These are phyloP conservation scores for Agapornis roseicollis DNA, from an alignment of 2,113 vertebrate species.

Conservation along the genomic window DNA sequence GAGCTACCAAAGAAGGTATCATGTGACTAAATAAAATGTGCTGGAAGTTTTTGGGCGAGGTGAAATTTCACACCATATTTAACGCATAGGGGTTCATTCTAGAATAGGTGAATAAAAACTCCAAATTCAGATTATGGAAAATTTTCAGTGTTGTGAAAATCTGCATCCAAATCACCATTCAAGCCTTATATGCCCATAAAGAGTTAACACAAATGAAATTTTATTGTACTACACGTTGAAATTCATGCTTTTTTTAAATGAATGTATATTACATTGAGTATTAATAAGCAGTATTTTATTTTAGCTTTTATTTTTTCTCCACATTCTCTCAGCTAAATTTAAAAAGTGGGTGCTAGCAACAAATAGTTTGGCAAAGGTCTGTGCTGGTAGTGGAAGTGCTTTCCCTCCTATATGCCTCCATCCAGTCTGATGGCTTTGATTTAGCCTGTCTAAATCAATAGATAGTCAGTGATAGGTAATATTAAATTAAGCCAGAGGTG, in stretches of 20 bases:
- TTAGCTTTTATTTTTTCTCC: not conserved
- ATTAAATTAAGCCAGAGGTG: not conserved
- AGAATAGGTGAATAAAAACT: not conserved
- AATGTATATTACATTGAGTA: not conserved
- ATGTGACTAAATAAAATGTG: not conserved
- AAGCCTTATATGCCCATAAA: not conserved
- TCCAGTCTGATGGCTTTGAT: not conserved
- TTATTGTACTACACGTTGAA: not conserved
- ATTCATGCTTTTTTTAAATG: not conserved
- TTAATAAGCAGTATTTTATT: not conserved
- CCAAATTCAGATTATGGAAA: not conserved
- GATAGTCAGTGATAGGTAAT: not conserved
- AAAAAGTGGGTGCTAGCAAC: not conserved
- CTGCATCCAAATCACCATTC: not conserved
- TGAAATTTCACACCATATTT: not conserved
- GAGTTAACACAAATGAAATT: not conserved
- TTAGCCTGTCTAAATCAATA: not conserved
- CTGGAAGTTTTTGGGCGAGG: not conserved
- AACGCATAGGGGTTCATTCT: not conserved
- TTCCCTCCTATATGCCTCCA: not conserved
- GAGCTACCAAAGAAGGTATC: not conserved
- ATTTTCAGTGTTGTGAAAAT: not conserved
- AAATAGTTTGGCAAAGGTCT: not conserved
- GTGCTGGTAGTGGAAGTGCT: not conserved
- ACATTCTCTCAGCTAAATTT: not conserved